phyloP scores from a whole-genome alignment of 1,140 invertebrate species.

The Metaphire vulgaris region DNA sequence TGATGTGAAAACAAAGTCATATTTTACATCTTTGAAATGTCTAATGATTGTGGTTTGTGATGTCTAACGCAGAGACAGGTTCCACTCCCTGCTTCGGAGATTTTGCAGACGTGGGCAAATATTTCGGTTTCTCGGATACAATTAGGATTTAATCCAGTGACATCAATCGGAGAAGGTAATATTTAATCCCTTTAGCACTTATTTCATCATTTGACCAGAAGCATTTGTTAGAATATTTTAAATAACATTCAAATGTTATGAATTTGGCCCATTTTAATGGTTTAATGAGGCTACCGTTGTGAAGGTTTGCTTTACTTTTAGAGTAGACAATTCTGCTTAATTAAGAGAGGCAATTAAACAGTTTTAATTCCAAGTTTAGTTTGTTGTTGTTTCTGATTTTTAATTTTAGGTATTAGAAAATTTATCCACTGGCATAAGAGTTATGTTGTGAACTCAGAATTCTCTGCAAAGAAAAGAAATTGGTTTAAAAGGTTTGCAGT shows the following conservation, averaged over 20 bases:
- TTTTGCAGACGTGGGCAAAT: constrained; percentile 25
- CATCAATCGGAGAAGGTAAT: constrained; percentile 8
- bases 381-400: not conserved
- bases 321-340: not conserved
- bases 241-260: no score
- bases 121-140: not conserved
- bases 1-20: not conserved
- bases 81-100: constrained; percentile 22
- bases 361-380: not conserved
- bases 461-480: not conserved
- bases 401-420: not conserved
- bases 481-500: not conserved
- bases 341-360: not conserved
- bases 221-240: no score
- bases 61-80: no score
- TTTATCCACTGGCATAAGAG: not conserved
- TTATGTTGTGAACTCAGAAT: not conserved
- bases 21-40: not conserved
- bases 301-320: not conserved
- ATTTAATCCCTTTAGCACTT: no score
- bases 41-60: no score
- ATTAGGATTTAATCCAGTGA: constrained; percentile 11
- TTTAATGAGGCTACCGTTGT: not conserved
- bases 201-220: no score
- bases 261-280: no score